These are phyloP conservation scores for Portevinia maculata DNA, from an alignment of 2,888 invertebrate genomes.

Conservation along the genomic window DNA sequence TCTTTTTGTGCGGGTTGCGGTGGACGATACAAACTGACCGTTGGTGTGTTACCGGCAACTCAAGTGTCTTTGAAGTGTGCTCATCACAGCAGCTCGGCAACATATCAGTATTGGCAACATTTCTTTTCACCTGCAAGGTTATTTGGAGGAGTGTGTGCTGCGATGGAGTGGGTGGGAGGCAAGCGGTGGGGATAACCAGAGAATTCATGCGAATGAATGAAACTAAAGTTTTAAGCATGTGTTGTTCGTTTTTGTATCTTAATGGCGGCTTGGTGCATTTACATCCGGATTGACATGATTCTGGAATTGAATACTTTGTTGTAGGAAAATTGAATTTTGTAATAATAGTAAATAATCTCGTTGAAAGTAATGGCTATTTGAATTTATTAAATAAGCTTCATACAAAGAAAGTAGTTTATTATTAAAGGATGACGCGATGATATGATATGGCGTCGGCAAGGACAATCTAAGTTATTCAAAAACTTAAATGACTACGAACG, in stretches of 20 bases:
- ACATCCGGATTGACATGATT: slow-evolving; percentile 60
- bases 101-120: slow-evolving; percentile 34
- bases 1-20: slow-evolving; percentile 4
- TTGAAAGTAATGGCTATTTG: slow-evolving; percentile 12
- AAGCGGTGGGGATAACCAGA: slow-evolving; percentile 26
- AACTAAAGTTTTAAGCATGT: slow-evolving; percentile 60
- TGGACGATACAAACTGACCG: slow-evolving; percentile 50
- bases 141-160: slow-evolving; percentile 32
- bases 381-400: slow-evolving; percentile 1
- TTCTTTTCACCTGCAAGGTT: slow-evolving; percentile 66
- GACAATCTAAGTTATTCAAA: not conserved
- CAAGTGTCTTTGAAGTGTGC: slow-evolving; percentile 53
- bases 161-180: slow-evolving; percentile 25
- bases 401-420: not conserved
- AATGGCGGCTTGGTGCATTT: slow-evolving; percentile 31
- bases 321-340: slow-evolving; percentile 3
- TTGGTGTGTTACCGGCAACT: slow-evolving; percentile 42
- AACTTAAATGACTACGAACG: not conserved
- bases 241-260: slow-evolving; percentile 16
- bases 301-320: slow-evolving; percentile 27
- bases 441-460: not conserved
- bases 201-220: slow-evolving; percentile 63
- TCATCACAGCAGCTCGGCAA: slow-evolving; percentile 46
- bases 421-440: slow-evolving; percentile 1
- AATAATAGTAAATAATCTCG: slow-evolving; percentile 17